Conservation (phyloP, 2,888 invertebrate species). For the Idaea biselata region DNA sequence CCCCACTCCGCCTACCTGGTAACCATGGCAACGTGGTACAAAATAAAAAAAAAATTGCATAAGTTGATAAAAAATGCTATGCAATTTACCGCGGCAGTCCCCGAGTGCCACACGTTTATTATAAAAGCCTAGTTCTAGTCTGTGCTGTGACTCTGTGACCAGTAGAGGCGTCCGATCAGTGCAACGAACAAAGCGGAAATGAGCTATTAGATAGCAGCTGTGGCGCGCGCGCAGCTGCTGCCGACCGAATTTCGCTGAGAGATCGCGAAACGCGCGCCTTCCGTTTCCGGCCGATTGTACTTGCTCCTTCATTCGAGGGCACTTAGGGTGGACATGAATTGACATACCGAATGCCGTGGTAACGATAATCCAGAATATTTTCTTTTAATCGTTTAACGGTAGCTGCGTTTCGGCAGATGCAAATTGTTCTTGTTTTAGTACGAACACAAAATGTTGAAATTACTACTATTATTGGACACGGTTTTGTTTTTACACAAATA, state of each 20-base stretch:
- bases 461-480: no score
- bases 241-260: conserved; percentile 69
- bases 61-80: no score
- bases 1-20: no score
- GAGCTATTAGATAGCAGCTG: conserved; percentile 72
- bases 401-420: conserved; percentile 28
- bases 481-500: no score
- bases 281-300: conserved; percentile 77
- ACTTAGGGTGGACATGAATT: conserved; percentile 63
- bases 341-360: conserved; percentile 46
- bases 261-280: conserved; percentile 79
- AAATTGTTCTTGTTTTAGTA: conserved; percentile 13
- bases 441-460: background rate
- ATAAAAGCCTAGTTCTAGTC: background rate
- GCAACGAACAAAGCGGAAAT: conserved; percentile 65
- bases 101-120: no score
- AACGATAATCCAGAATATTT: conserved; percentile 31
- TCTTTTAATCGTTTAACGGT: conserved; percentile 25
- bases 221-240: conserved; percentile 69
- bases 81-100: no score
- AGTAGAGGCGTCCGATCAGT: conserved; percentile 29
- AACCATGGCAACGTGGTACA: no score
- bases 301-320: conserved; percentile 39
- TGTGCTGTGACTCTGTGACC: no score
- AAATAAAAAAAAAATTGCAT: no score